Percentiles rank a stretch among this genome's conserved stretches.
Evolutionary conservation across 1,140 invertebrate genomes (phyloP).

Genomic region (Magallana gigas): DNA sequence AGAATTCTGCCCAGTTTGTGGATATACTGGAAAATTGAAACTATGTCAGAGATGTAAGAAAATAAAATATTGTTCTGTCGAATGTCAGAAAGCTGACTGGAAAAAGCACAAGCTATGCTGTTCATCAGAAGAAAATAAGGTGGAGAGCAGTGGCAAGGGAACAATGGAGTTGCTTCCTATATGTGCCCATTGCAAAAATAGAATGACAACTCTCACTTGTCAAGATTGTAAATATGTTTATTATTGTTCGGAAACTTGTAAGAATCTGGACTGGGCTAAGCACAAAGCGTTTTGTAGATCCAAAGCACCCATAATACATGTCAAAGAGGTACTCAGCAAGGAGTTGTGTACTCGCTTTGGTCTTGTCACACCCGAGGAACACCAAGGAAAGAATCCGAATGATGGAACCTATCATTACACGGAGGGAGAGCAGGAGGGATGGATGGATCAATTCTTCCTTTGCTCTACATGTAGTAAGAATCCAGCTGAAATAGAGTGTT

Average conservation of each 20-base stretch:
- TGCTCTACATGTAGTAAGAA: not conserved
- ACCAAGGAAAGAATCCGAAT: too few species aligned
- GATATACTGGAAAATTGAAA: not conserved
- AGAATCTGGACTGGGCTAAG: not conserved
- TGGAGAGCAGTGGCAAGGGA: not conserved
- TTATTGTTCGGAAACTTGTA: not conserved
- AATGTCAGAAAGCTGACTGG: constrained; percentile 2
- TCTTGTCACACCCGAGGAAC: too few species aligned
- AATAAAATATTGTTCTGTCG: not conserved
- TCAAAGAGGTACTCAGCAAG: not conserved
- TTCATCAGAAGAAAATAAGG: not conserved
- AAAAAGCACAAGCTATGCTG: not conserved
- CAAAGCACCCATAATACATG: not conserved
- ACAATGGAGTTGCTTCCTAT: too few species aligned
- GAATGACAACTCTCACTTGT: not conserved
- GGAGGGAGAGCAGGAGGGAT: too few species aligned
- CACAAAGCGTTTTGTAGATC: not conserved
- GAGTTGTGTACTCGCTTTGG: not conserved
- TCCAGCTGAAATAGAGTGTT: not conserved
- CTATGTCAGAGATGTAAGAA: not conserved
- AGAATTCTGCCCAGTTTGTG: not conserved
- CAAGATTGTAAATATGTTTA: not conserved
- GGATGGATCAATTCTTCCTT: too few species aligned
- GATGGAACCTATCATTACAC: too few species aligned
- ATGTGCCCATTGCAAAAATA: not conserved